Evolutionary conservation across 2,797 vertebrate species (phyloP), one percentile per base, ranked within the genome.

Genomic region (Phalanger gymnotis): DNA sequence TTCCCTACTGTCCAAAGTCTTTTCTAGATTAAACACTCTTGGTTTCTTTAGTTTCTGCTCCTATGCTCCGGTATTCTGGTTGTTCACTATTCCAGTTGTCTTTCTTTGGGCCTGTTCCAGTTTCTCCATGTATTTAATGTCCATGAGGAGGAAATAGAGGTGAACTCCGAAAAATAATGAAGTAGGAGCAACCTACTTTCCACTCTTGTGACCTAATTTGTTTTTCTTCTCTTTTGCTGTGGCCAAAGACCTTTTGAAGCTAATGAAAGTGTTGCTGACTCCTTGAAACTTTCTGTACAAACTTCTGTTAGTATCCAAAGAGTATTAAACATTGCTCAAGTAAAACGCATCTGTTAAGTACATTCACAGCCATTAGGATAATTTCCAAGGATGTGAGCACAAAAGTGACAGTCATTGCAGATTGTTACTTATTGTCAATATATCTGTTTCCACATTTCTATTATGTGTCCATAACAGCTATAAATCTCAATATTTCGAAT

Each of bases 401-500:
- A 92, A 54, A 91, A 94, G 56, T 96, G 81, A 94, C 34, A 95
- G n/a, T 34, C 95, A 22, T n/a, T 95, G 31, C 0, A 94, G 90
- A 94, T 94, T 96, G 95, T 97, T 97, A 97, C 81, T 95, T 94
- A 93, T 91, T 94, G 93, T 95, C 96, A 97, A 93, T 96, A 19
- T 93, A 94, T 91, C 90, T 93, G 53, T 95, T 95, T 96, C 61
- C 73, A 53, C 58, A 2, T 94, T 96, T 97, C 92, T 96, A 52
- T 94, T 95, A 0, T 96, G 90, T 94, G 92, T 81, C 92, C 47
- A 13, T 94, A 97, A 93, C 94, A 96, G 89, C 91, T 97, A 97
- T 96, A 97, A 97, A 97, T 98, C 92, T 97, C 94, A 95, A 81
- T 97, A 96, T 95, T 96, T 93, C 90, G 91, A 95, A 95, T 96